Conservation (phyloP, 1,140 invertebrate species). For the Sitobion miscanthi region DNA sequence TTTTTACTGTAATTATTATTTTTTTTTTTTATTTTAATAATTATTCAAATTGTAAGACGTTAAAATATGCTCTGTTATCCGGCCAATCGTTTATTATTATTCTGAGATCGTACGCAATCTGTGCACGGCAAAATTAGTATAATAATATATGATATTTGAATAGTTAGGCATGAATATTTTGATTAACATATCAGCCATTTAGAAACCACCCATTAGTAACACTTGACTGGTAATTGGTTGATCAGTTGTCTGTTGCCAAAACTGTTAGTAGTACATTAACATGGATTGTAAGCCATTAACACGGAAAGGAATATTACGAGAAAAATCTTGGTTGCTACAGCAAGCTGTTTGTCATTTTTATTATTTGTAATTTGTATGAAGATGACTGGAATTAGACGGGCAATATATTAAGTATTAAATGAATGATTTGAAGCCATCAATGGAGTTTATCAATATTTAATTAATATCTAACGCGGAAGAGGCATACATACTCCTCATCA, state of each 20-base stretch:
- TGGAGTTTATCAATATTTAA: too few relatives aligned
- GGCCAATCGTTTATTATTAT: neutral
- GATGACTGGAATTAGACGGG: neutral
- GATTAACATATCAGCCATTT: neutral
- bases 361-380: neutral
- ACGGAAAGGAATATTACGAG: neutral
- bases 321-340: too few relatives aligned
- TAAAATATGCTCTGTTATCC: neutral
- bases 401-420: too few relatives aligned
- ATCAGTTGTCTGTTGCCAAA: neutral
- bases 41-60: neutral
- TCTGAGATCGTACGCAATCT: neutral
- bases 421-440: too few relatives aligned
- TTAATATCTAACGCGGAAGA: too few relatives aligned
- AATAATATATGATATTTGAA: neutral
- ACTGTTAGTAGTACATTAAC: too few relatives aligned
- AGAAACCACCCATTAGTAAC: neutral
- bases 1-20: neutral
- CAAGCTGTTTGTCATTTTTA: neutral
- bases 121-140: neutral
- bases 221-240: neutral
- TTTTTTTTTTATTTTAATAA: too few relatives aligned
- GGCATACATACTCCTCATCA: too few relatives aligned
- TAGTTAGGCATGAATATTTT: neutral
- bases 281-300: neutral